Conservation (phyloP, 1,140 invertebrate genomes). For the Telenomus remus region DNA sequence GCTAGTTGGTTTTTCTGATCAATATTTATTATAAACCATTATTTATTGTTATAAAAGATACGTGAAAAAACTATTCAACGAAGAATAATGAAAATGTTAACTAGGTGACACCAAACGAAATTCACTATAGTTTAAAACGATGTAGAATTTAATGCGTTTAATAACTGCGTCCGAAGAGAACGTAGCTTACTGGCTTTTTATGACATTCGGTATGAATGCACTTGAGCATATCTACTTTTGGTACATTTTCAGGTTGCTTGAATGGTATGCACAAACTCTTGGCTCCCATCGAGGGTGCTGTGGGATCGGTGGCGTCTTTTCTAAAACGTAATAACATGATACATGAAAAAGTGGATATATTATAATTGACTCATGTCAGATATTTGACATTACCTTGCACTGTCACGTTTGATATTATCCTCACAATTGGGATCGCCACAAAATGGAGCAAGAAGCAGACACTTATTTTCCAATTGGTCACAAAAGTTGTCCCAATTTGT, state of each 20-base stretch:
- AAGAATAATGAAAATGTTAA: no score
- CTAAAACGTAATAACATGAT: constrained; percentile 60
- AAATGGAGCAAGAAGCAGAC: constrained; percentile 94
- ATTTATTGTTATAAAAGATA: no score
- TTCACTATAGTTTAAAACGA: no score
- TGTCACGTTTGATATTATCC: constrained; percentile 96
- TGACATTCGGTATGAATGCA: constrained; percentile 75
- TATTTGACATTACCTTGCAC: constrained; percentile 82
- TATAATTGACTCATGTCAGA: background rate
- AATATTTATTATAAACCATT: no score
- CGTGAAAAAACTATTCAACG: no score
- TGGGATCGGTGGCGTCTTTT: constrained; percentile 81
- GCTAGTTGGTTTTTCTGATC: no score
- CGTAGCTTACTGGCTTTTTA: constrained; percentile 24
- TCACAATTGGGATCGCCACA: constrained; percentile 94
- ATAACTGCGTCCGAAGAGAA: constrained; percentile 45
- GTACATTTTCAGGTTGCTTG: constrained; percentile 83
- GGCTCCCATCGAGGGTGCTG: constrained; percentile 96
- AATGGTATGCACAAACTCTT: constrained; percentile 98
- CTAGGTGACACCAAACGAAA: no score
- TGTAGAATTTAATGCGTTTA: constrained; percentile 4
- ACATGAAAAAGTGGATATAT: constrained; percentile 7
- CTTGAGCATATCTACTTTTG: constrained; percentile 79
- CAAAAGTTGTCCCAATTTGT: constrained; percentile 90
- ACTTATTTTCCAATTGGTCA: constrained; percentile 88